A percentile compares a stretch with the other conserved stretches of the same genome.
Conservation (phyloP, 2,113 vertebrate species). For the Noturus placidus region DNA sequence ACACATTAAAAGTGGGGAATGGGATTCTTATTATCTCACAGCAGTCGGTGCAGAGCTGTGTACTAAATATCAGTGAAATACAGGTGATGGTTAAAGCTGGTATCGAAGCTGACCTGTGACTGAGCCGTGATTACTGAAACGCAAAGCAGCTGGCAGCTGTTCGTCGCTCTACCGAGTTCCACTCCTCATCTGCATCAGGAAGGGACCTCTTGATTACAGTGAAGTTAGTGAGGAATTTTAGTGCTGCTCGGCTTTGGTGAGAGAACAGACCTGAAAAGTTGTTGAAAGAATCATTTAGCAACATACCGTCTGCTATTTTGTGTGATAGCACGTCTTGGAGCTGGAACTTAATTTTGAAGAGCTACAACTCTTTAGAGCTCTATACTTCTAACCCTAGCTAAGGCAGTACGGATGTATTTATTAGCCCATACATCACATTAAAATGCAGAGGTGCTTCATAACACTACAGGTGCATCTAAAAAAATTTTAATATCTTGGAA, state of each 20-base stretch:
- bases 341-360: not conserved
- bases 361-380: not conserved
- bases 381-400: not conserved
- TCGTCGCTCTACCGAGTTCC: conserved; percentile 17
- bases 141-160: conserved; percentile 36
- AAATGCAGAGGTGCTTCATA: not conserved
- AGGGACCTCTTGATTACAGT: conserved; percentile 27
- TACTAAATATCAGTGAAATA: conserved; percentile 40
- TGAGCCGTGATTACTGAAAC: conserved; percentile 26
- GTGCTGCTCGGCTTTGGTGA: not conserved
- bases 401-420: not conserved
- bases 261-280: not conserved
- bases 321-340: not conserved
- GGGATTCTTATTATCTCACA: not conserved
- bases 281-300: not conserved
- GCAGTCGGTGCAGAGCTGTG: not conserved
- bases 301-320: not conserved
- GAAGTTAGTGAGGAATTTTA: conserved; percentile 10
- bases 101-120: conserved; percentile 47
- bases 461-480: not conserved
- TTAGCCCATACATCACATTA: not conserved
- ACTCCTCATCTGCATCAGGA: conserved; percentile 27
- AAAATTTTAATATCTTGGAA: too few species aligned
- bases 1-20: conserved; percentile 3
- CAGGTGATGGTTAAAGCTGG: conserved; percentile 35